Percentiles rank a stretch among this genome's conserved stretches.
These are phyloP conservation scores for Ichneumon xanthorius DNA, from an alignment of 2,888 invertebrate species.

Conservation along the genomic window DNA sequence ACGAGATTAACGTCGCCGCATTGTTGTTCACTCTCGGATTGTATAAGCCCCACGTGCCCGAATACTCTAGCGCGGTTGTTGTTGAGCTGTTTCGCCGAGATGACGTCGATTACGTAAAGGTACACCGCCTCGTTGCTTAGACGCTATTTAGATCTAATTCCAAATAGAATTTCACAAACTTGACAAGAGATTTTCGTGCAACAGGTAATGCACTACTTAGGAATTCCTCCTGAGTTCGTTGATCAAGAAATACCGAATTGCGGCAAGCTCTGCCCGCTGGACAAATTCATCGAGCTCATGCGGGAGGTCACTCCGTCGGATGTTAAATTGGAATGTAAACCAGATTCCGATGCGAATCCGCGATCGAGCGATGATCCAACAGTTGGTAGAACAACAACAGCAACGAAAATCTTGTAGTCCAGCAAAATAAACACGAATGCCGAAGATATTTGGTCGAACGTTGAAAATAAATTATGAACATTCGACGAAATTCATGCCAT, in stretches of 20 bases:
- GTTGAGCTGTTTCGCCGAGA: constrained; percentile 85
- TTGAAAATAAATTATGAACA: background rate
- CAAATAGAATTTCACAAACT: constrained; percentile 15
- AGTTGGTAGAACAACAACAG: background rate
- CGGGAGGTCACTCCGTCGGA: constrained; percentile 85
- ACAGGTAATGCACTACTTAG: constrained; percentile 85
- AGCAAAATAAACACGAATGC: background rate
- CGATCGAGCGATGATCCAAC: too few species aligned
- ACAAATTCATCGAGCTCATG: constrained; percentile 85
- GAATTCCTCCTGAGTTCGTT: constrained; percentile 83
- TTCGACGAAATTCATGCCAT: background rate
- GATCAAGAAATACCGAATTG: constrained; percentile 85
- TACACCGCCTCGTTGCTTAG: constrained; percentile 78
- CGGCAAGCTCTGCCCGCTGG: constrained; percentile 85
- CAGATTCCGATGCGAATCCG: background rate
- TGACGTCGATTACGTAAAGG: constrained; percentile 85
- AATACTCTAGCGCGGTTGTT: constrained; percentile 86
- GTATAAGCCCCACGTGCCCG: constrained; percentile 87
- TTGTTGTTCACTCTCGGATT: constrained; percentile 87
- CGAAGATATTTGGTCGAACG: background rate
- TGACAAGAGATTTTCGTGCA: constrained; percentile 64
- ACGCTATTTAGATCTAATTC: background rate
- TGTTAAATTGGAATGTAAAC: constrained; percentile 77
- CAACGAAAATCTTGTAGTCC: background rate
- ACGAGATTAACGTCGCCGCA: constrained; percentile 88